phyloP scores from a whole-genome alignment of 92 coral and sea anemone species.

The Zoanthus gigantus region DNA sequence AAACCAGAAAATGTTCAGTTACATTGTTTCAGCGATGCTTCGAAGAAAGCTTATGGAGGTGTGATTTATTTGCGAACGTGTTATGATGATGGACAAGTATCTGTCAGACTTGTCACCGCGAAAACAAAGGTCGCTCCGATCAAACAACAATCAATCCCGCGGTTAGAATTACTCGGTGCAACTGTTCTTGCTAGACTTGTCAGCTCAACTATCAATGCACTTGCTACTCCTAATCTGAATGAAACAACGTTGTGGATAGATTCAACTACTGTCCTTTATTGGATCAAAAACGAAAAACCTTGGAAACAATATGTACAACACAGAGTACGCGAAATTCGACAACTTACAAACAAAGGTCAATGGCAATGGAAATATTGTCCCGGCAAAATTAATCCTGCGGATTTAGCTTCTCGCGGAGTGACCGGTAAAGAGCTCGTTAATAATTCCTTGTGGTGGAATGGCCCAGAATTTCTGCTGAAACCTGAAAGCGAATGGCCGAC shows the following conservation, averaged over 20 bases:
- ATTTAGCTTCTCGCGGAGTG: conserved; percentile 32
- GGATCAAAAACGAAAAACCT: conserved; percentile 59
- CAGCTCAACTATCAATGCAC: background rate
- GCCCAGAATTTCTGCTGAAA: conserved; percentile 35
- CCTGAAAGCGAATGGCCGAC: conserved; percentile 20
- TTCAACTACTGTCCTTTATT: conserved; percentile 56
- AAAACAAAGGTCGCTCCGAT: conserved; percentile 53
- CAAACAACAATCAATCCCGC: conserved; percentile 45
- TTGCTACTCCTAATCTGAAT: background rate
- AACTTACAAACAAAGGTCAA: conserved; percentile 21
- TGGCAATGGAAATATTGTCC: conserved; percentile 59
- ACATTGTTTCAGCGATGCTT: conserved; percentile 71
- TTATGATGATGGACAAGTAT: conserved; percentile 33
- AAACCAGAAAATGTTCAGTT: conserved; percentile 34
- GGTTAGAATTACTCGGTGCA: conserved; percentile 44
- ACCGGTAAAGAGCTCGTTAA: background rate
- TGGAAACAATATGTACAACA: conserved; percentile 72
- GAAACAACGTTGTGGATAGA: conserved; percentile 54
- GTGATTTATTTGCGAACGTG: conserved; percentile 49
- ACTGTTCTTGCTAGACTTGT: conserved; percentile 29
- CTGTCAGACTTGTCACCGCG: conserved; percentile 36
- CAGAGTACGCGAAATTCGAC: conserved; percentile 67
- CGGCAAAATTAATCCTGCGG: conserved; percentile 42
- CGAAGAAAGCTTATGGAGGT: conserved; percentile 58
- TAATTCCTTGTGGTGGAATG: conserved; percentile 37